phyloP scores from a whole-genome alignment of 2,797 vertebrate genomes.

The Anabacerthia variegaticeps region DNA sequence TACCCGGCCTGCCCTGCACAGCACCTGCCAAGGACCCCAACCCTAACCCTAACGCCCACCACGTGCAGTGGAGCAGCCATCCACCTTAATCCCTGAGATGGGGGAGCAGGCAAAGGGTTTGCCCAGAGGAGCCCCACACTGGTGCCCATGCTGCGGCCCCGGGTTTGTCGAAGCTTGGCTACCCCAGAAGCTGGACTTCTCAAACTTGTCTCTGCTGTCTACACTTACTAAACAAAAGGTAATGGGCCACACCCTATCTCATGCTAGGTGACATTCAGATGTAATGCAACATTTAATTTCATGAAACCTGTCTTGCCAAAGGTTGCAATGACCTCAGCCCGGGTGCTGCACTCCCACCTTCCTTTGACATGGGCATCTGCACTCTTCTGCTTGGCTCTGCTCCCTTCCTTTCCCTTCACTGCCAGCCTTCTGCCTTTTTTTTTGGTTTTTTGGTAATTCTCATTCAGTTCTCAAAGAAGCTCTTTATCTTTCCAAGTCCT shows the following conservation, averaged over 20 bases:
- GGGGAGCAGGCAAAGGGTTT: background rate
- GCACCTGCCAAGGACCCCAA: background rate
- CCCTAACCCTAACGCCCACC: background rate
- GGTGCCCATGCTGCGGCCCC: background rate
- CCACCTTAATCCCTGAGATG: accelerated
- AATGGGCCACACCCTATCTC: background rate
- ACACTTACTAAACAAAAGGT: background rate
- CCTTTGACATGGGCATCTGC: accelerated
- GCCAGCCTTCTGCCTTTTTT: background rate
- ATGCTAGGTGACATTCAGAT: background rate
- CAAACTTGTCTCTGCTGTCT: background rate
- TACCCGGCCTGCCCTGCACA: background rate
- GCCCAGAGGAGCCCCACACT: background rate
- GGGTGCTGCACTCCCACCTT: background rate
- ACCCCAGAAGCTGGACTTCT: background rate
- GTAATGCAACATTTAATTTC: constrained; percentile 17
- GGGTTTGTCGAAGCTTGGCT: background rate
- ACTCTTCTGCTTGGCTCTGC: background rate
- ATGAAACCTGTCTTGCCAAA: background rate
- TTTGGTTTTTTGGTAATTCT: no score
- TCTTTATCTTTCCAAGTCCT: background rate
- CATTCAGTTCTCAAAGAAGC: background rate
- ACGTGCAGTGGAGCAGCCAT: accelerated
- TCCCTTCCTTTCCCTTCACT: background rate
- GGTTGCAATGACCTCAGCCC: background rate